Evolutionary conservation across 2,888 invertebrate species (phyloP), one percentile per base, ranked within the genome.

Genomic region (Salpingus planirostris): DNA sequence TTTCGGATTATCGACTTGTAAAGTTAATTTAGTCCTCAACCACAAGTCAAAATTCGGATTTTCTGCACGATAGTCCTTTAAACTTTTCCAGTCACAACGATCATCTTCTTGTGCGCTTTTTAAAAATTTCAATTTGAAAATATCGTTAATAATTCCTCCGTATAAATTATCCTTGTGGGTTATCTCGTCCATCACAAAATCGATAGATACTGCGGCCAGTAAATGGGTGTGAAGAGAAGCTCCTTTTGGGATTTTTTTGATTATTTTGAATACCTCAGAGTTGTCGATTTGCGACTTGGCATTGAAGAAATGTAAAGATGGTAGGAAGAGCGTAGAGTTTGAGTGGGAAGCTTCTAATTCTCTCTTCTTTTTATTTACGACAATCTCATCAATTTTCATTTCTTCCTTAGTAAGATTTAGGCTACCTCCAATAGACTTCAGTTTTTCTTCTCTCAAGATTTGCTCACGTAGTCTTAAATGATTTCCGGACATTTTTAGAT

Each of bases 201-300:
- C 74, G 0, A 73, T 65, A 3, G 76, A 76, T 11, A 73, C 67
- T 0, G 79, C 61, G 0, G 77, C 77, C 35, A 76, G 73, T 42
- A 81, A 74, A 51, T 85, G 85, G 0, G 75, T 67, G 54, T 85
- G 86, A 8, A 85, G 58, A 0, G 76, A 74, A 0, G 73, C 79
- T 2, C 83, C 88, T 63, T 88, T 88, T 0, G 88, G 88, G 69
- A 88, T 71, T 18, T 60, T 61, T 38, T 70, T 66, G 7, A 88
- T 72, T 4, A 84, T 67, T 43, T 72, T 60, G 50, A 77, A 85
- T 0, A 86, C 75, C 41, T 74, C 67, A 0, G 84, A 82, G 0
- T 66, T 42, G 2, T 71, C 66, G 27, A 87, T 79, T 10, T 65
- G 56, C 1, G 68, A 51, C 48, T 73, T 73, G 2, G 75, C 74